Evolutionary conservation across 1,140 invertebrate species (phyloP), one percentile per base, ranked within the genome.

Genomic region (Diabrotica undecimpunctata): DNA sequence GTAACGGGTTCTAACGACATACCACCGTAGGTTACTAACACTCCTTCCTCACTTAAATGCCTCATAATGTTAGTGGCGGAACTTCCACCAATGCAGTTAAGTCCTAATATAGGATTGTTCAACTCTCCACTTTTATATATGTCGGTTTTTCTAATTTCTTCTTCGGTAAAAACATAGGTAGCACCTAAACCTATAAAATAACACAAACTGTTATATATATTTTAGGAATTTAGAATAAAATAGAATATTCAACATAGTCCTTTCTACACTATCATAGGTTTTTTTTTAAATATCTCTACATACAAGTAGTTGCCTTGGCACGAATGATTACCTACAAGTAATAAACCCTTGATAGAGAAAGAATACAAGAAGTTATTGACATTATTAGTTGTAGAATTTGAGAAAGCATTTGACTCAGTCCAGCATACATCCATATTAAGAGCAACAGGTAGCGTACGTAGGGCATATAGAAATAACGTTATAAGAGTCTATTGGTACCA

Each of bases 51-150:
- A 35, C 82, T 83, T 57, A 97, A 79, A 72, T 90, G 86, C 14
- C 92, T 84, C 14, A 93, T 75, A 66, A 98, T 81, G 78, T 96
- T 92, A 8, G 91, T 84, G 7, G 91, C 88, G 80, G 85, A 93
- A 77, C 93, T 89, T 0, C 97, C 97, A 58, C 96, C 95, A 25
- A 99, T 90, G 82, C 96, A 97, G 79, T 99, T 98, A 5, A 99
- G 80, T 5, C 90, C 96, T 14, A 99, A 81, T 71, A 87, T 87
- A 53, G 96, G 94, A 72, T 83, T 83, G 6, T 86, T 80, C 57
- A 88, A 71, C 74, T 83, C 72, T 69, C 84, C 82, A 50, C 76
- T 82, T 75, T 91, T 92, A 73, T 93, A 92, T 64, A 93, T 81
- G 64, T 85, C 81, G 11, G 88, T 90, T 39, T 78, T 86, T 68